A percentile compares a stretch with the other conserved stretches of the same genome.
phyloP scores from a whole-genome alignment of 2,888 invertebrate species.

The Lingula anatina region DNA sequence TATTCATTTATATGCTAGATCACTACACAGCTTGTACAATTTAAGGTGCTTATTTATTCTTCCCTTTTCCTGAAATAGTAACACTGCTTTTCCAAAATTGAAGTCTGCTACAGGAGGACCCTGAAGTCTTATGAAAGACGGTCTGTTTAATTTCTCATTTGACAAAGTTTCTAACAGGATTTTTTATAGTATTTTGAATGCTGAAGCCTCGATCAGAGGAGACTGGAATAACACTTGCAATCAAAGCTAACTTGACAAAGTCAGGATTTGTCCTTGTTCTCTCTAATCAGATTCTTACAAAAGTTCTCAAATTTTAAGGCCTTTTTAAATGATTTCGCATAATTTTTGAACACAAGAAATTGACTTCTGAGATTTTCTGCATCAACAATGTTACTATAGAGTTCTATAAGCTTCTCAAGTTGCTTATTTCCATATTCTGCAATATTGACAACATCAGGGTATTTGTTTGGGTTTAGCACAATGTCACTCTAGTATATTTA shows the following conservation, averaged over 20 bases:
- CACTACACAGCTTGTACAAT: too few relatives aligned
- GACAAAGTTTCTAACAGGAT: too few relatives aligned
- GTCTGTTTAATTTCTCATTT: too few relatives aligned
- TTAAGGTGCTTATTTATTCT: too few relatives aligned
- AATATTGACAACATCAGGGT: constrained; percentile 3
- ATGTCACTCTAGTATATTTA: constrained; percentile 4
- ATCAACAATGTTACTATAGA: constrained; percentile 3
- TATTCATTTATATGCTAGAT: too few relatives aligned
- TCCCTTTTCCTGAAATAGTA: too few relatives aligned
- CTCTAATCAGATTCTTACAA: constrained; percentile 4
- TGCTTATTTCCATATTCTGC: constrained; percentile 6
- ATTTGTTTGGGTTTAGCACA: constrained; percentile 9
- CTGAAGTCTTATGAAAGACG: too few relatives aligned
- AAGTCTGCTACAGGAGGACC: too few relatives aligned
- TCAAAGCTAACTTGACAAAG: constrained; percentile 6
- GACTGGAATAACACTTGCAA: constrained; percentile 13
- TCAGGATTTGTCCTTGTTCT: constrained; percentile 9
- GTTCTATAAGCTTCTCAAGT: background rate
- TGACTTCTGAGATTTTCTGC: constrained; percentile 3
- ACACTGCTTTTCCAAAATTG: too few relatives aligned
- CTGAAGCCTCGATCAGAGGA: constrained; percentile 12
- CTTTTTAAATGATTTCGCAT: constrained; percentile 3
- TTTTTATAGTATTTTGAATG: too few relatives aligned
- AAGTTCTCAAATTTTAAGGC: constrained; percentile 8
- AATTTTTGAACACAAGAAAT: constrained; percentile 10